Conservation (phyloP, 1,140 invertebrate species). For the Trachelipus rathkii region DNA sequence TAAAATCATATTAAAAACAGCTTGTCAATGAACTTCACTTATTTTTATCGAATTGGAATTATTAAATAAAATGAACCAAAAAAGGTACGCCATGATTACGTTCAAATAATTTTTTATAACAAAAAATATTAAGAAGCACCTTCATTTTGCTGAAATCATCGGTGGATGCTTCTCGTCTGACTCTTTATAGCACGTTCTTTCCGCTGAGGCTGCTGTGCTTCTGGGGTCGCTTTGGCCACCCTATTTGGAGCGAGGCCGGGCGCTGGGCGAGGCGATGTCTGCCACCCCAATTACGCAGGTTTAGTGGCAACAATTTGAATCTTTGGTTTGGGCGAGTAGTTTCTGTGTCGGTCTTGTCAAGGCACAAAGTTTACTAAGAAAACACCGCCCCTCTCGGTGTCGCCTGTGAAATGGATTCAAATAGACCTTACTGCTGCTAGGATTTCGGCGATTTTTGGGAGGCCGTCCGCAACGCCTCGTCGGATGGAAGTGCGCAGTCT, state of each 20-base stretch:
- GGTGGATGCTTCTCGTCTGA: constrained; percentile 25
- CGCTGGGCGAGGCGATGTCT: constrained; percentile 43
- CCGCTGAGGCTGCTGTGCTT: constrained; percentile 36
- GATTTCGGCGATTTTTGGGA: constrained; percentile 43
- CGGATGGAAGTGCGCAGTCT: constrained; percentile 39
- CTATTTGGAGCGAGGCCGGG: constrained; percentile 45
- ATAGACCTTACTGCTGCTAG: constrained; percentile 44
- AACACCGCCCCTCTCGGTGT: constrained; percentile 44
- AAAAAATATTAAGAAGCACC: background rate
- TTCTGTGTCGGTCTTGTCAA: constrained; percentile 46
- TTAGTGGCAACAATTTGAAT: constrained; percentile 47
- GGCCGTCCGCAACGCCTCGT: constrained; percentile 33
- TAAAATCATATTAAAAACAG: background rate
- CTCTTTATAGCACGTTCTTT: constrained; percentile 39
- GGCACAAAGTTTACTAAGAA: constrained; percentile 45
- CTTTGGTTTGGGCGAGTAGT: constrained; percentile 43
- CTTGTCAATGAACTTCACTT: background rate
- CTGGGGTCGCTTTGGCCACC: constrained; percentile 44
- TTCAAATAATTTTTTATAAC: background rate
- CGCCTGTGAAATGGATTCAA: constrained; percentile 45
- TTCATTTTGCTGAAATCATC: too few species aligned
- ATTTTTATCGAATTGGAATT: background rate
- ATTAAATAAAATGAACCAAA: background rate
- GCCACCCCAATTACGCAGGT: constrained; percentile 46
- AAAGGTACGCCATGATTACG: background rate